Conservation (phyloP, 2,888 invertebrate species). For the Drosophila tripunctata region DNA sequence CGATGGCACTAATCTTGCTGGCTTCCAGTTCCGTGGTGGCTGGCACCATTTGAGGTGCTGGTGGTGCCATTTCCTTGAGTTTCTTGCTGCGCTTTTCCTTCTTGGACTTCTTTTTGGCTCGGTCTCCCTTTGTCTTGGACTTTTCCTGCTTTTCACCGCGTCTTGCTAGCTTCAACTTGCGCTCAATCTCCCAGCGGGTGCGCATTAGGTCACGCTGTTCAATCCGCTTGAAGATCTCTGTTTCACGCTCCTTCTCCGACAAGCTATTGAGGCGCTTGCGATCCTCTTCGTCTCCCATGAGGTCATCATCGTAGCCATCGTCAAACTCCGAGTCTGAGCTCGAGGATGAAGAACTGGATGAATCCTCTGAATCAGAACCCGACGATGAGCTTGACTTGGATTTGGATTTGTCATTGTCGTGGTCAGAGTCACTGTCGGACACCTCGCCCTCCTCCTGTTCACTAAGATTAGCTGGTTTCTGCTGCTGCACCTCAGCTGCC, state of each 20-base stretch:
- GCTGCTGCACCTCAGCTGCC: slow-evolving; percentile 63
- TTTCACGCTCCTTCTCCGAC: slow-evolving; percentile 98
- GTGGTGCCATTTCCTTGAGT: slow-evolving; percentile 36
- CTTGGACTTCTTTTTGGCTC: slow-evolving; percentile 85
- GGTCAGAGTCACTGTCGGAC: slow-evolving; percentile 87
- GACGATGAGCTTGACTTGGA: slow-evolving; percentile 51
- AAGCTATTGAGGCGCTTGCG: slow-evolving; percentile 94
- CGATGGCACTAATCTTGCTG: slow-evolving; percentile 25
- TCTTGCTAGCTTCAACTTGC: slow-evolving; percentile 93
- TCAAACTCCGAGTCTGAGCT: slow-evolving; percentile 94
- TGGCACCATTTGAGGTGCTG: slow-evolving; percentile 22
- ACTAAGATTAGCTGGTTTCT: slow-evolving; percentile 63
- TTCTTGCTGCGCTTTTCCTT: slow-evolving; percentile 57
- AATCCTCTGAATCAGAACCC: slow-evolving; percentile 60
- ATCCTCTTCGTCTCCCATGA: slow-evolving; percentile 99
- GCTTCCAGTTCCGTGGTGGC: slow-evolving; percentile 29
- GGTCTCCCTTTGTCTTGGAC: slow-evolving; percentile 84
- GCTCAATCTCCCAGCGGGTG: slow-evolving; percentile 97
- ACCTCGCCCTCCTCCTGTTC: slow-evolving; percentile 96
- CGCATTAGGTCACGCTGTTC: slow-evolving; percentile 97
- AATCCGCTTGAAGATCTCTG: slow-evolving; percentile 97
- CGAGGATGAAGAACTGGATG: slow-evolving; percentile 82
- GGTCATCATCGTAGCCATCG: slow-evolving; percentile 98
- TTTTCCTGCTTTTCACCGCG: slow-evolving; percentile 88
- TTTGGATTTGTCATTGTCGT: slow-evolving; percentile 83